These are phyloP conservation scores for Babyrousa celebensis DNA, from an alignment of 2,797 vertebrate species.

Conservation along the genomic window DNA sequence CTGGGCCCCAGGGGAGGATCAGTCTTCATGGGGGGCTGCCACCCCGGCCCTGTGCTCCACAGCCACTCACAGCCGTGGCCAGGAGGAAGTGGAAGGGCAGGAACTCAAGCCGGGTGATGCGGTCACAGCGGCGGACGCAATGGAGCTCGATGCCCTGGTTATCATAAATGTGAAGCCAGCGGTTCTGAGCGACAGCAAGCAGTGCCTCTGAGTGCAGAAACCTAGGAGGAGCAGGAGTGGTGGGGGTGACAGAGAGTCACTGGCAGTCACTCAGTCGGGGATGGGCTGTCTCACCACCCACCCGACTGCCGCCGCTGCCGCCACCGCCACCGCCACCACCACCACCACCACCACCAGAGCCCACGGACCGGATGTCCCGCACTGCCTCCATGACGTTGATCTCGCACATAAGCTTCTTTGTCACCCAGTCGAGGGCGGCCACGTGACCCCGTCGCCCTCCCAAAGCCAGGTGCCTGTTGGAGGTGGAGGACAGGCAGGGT, in stretches of 20 bases:
- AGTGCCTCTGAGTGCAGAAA: slow-evolving; percentile 95
- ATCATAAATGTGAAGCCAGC: slow-evolving; percentile 97
- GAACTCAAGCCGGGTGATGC: slow-evolving; percentile 94
- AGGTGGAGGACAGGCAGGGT: background rate
- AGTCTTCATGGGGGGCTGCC: background rate
- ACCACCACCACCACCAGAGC: background rate
- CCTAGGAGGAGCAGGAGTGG: slow-evolving; percentile 83
- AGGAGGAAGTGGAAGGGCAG: slow-evolving; percentile 97
- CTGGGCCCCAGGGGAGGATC: background rate
- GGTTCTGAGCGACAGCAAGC: slow-evolving; percentile 96
- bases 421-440: slow-evolving; percentile 95
- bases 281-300: background rate
- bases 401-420: slow-evolving; percentile 95
- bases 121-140: slow-evolving; percentile 95
- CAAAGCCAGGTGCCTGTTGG: slow-evolving; percentile 93
- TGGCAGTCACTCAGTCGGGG: background rate
- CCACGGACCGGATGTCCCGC: slow-evolving; percentile 94
- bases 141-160: slow-evolving; percentile 96
- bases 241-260: background rate
- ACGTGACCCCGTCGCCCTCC: slow-evolving; percentile 95
- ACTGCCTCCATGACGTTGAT: slow-evolving; percentile 96
- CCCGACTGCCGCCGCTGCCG: too few species aligned
- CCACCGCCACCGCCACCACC: too few species aligned
- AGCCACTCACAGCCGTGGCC: slow-evolving; percentile 90
- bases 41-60: background rate